These are phyloP conservation scores for Arion vulgaris DNA, from an alignment of 1,140 invertebrate species.

Conservation along the genomic window DNA sequence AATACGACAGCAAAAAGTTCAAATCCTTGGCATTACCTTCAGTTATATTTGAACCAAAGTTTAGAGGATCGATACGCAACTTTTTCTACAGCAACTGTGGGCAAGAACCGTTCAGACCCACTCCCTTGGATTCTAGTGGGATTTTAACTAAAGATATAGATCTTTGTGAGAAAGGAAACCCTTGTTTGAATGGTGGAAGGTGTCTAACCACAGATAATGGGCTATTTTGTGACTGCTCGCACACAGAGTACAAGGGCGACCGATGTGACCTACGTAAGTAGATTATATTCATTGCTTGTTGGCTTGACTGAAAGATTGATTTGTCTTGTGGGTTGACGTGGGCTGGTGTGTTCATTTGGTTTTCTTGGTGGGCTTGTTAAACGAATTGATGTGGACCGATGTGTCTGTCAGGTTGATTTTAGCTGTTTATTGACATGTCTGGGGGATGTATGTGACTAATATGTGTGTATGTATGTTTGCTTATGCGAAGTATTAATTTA, in stretches of 20 bases:
- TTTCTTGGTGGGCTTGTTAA: no score
- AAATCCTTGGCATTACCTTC: conserved; percentile 53
- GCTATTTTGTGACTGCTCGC: conserved; percentile 92
- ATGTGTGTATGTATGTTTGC: no score
- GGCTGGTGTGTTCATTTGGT: no score
- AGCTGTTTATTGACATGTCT: no score
- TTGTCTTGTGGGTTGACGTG: no score
- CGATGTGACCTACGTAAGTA: conserved; percentile 92
- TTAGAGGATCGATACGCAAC: conserved; percentile 63
- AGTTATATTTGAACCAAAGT: conserved; percentile 58
- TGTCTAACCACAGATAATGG: conserved; percentile 95
- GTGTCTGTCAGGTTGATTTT: no score
- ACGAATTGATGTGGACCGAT: no score
- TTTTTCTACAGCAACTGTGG: conserved; percentile 64
- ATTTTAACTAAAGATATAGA: conserved; percentile 79
- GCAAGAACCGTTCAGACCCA: conserved; percentile 47
- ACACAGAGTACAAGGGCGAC: conserved; percentile 90
- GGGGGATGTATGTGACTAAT: no score
- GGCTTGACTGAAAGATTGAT: no score
- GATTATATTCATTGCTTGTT: no score
- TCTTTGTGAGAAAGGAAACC: conserved; percentile 88
- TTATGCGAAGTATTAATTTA: no score
- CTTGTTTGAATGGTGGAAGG: conserved; percentile 92
- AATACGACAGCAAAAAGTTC: conserved; percentile 74
- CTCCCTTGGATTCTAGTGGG: conserved; percentile 67